Base-by-base conservation (phyloP, 2,113 vertebrate species). In the Ptyas mucosa region DNA sequence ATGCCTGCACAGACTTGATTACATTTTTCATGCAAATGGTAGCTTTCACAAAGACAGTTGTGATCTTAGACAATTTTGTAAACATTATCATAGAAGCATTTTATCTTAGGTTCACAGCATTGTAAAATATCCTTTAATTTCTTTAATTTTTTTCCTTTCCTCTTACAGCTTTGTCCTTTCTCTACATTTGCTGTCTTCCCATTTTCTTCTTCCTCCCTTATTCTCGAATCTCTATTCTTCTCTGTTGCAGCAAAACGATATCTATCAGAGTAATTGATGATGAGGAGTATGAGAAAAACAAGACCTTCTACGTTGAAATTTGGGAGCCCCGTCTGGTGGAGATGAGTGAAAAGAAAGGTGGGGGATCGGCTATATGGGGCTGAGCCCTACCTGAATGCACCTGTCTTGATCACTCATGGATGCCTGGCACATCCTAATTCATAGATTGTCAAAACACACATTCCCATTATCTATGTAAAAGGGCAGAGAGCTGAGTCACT, bases 221-320 rank as follows among this genome's bases (percentile, higher is more conserved):
- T 96, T 94, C 94, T 96, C 96, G 95, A 97, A 97, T 96, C 93
- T 96, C 94, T 97, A 91, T 97, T 97, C 96, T 98, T 98, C 97
- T 97, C 97, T 98, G 94, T 99, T 98, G 97, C 98, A 99, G 99
- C 96, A 99, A 99, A 98, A 98, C 97, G 94, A 97, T 99, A 98
- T 98, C 98, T 97, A 98, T 99, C 98, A 99, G 98, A 98, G 97
- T 99, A 97, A 98, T 99, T 97, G 99, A 99, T 97, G 99, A 99
- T 96, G 99, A 99, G 97, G 98, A 99, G 94, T 99, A 99, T 97
- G 99, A 99, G 98, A 99, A 99, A 98, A 99, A 99, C 98, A 99
- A 99, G 99, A 99, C 98, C 97, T 99, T 99, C 98, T 99, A 98
- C 98, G 95, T 99, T 95, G 99, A 99, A 97, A 98, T 99, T 64